Evolutionary conservation across 2,113 vertebrate genomes (phyloP).

Genomic region (Scortum barcoo): DNA sequence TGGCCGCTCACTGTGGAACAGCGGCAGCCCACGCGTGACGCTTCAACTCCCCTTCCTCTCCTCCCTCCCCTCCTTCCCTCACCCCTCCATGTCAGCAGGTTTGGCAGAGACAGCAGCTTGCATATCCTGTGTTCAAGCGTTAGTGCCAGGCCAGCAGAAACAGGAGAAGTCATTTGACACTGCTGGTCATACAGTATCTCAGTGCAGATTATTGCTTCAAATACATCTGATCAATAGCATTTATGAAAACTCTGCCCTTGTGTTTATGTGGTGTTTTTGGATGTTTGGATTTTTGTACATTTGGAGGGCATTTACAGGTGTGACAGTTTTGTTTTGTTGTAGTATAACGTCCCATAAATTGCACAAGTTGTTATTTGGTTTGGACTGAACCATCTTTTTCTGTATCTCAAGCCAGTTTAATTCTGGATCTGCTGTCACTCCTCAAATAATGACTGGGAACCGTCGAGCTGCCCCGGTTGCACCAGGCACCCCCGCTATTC

Average conservation of each 20-base stretch:
- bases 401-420: slow-evolving; percentile 24
- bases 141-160: slow-evolving; percentile 81
- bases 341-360: slow-evolving; percentile 8
- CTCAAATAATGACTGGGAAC: slow-evolving; percentile 70
- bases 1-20: slow-evolving; percentile 52
- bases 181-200: slow-evolving; percentile 37
- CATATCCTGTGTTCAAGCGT: slow-evolving; percentile 72
- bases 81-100: slow-evolving; percentile 73
- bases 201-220: slow-evolving; percentile 60
- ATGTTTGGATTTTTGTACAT: neutral
- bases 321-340: neutral
- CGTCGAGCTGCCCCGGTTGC: slow-evolving; percentile 19
- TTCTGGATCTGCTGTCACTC: slow-evolving; percentile 13
- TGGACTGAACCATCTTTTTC: neutral
- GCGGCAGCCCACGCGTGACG: slow-evolving; percentile 52
- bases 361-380: neutral
- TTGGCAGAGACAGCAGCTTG: slow-evolving; percentile 67
- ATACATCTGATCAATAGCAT: slow-evolving; percentile 50
- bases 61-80: slow-evolving; percentile 25
- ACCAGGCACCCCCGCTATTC: slow-evolving; percentile 15
- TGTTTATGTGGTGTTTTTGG: slow-evolving; percentile 3
- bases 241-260: slow-evolving; percentile 30
- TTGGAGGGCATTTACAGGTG: slow-evolving; percentile 9
- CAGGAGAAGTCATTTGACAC: slow-evolving; percentile 73
- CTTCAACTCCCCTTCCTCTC: slow-evolving; percentile 22